These are phyloP conservation scores for Asarcornis scutulata DNA, from an alignment of 2,113 vertebrate genomes.

Conservation along the genomic window DNA sequence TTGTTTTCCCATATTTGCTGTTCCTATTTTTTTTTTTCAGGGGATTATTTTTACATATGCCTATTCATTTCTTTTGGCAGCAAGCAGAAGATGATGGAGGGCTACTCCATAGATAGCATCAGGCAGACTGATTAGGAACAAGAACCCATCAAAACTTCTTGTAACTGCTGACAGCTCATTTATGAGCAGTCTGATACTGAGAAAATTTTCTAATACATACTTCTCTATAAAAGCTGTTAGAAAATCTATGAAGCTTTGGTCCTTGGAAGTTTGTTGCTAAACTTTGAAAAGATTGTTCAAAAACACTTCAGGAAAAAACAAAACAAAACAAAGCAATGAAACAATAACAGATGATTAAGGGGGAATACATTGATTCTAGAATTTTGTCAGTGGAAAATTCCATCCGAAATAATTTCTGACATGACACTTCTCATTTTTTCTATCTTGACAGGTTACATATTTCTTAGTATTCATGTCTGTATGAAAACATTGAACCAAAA, in stretches of 20 bases:
- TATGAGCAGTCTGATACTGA: background rate
- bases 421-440: background rate
- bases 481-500: background rate
- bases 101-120: background rate
- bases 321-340: background rate
- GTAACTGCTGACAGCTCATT: background rate
- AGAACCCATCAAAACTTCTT: background rate
- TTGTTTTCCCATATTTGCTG: background rate
- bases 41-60: background rate
- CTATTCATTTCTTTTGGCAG: background rate
- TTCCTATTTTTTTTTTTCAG: background rate
- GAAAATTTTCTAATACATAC: background rate
- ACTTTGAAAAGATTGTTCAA: background rate
- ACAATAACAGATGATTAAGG: background rate
- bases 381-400: background rate
- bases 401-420: background rate
- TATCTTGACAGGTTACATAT: background rate
- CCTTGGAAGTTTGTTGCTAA: background rate
- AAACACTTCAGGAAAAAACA: accelerated
- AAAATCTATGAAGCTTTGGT: background rate
- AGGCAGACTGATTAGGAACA: background rate
- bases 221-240: background rate
- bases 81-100: background rate
- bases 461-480: background rate
- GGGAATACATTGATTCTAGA: background rate